phyloP scores from a whole-genome alignment of 1,140 invertebrate species.

The Pseudomyrmex cubaensis region DNA sequence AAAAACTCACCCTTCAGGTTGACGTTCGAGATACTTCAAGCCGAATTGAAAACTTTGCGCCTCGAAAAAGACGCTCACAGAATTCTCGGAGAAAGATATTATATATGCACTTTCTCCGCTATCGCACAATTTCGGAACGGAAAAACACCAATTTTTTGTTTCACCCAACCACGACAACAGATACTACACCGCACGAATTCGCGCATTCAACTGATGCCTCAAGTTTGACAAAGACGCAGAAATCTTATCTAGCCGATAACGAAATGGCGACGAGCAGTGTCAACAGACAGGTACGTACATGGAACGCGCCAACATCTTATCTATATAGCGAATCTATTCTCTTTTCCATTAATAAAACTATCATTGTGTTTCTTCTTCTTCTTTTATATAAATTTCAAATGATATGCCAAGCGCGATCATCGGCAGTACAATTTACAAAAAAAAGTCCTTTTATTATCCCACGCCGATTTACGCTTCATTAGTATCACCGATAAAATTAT shows the following conservation, averaged over 20 bases:
- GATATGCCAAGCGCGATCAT: too few species aligned
- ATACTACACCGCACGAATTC: conserved; percentile 66
- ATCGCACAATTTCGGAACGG: neutral
- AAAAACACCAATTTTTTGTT: neutral
- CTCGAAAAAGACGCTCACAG: too few species aligned
- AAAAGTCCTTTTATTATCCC: neutral
- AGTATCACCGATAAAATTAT: neutral
- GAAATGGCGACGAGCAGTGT: conserved; percentile 69
- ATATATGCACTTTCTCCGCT: neutral
- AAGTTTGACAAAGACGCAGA: conserved; percentile 75
- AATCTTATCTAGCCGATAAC: conserved; percentile 80
- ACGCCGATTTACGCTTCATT: neutral
- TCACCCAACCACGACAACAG: neutral
- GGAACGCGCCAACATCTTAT: conserved; percentile 59
- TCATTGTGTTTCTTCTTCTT: neutral
- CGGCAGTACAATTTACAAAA: neutral
- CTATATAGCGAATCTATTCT: conserved; percentile 64
- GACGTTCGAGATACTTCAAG: conserved; percentile 7
- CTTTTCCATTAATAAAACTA: conserved; percentile 61
- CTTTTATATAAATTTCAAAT: neutral
- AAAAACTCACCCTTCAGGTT: conserved; percentile 66
- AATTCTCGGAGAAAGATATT: neutral
- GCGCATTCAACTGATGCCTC: conserved; percentile 68
- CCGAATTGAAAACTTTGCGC: neutral
- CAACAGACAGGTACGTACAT: conserved; percentile 72